Conservation (phyloP, 2,797 vertebrate genomes). For the Oryzias sinensis region DNA sequence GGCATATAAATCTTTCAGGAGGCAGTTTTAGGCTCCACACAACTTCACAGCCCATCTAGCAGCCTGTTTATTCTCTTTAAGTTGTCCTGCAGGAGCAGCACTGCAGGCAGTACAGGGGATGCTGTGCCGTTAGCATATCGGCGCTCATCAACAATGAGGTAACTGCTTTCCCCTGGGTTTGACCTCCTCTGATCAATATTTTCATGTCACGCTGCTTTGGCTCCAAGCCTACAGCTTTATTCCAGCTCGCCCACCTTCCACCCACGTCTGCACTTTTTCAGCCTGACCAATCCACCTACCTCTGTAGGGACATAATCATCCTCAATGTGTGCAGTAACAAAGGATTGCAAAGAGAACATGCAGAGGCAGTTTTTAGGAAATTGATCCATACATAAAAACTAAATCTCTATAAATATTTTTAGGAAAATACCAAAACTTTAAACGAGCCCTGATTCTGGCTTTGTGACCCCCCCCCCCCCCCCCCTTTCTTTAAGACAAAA, state of each 20-base stretch:
- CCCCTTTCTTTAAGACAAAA: too few species aligned
- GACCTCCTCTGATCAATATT: constrained; percentile 59
- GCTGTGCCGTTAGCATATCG: constrained; percentile 38
- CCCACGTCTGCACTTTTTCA: constrained; percentile 11
- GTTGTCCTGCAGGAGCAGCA: constrained; percentile 33
- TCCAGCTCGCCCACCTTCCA: neutral
- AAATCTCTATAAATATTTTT: too few species aligned
- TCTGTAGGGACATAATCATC: neutral
- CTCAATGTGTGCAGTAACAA: too few species aligned
- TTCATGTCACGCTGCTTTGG: constrained; percentile 20
- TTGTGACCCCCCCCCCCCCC: too few species aligned
- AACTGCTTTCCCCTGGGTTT: constrained; percentile 55
- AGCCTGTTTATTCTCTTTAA: constrained; percentile 7
- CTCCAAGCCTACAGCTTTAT: constrained; percentile 30
- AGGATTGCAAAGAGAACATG: too few species aligned
- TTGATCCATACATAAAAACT: too few species aligned
- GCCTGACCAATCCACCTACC: constrained; percentile 22
- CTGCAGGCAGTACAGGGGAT: constrained; percentile 13
- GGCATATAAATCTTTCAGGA: constrained; percentile 39
- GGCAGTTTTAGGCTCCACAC: constrained; percentile 31
- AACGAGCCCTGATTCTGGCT: too few species aligned
- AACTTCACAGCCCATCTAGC: constrained; percentile 19
- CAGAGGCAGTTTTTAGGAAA: too few species aligned
- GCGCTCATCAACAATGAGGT: constrained; percentile 59
- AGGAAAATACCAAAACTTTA: too few species aligned